Evolutionary conservation across 2,113 vertebrate genomes (phyloP), one percentile per base, ranked within the genome.

Genomic region (Synodontis membranacea): DNA sequence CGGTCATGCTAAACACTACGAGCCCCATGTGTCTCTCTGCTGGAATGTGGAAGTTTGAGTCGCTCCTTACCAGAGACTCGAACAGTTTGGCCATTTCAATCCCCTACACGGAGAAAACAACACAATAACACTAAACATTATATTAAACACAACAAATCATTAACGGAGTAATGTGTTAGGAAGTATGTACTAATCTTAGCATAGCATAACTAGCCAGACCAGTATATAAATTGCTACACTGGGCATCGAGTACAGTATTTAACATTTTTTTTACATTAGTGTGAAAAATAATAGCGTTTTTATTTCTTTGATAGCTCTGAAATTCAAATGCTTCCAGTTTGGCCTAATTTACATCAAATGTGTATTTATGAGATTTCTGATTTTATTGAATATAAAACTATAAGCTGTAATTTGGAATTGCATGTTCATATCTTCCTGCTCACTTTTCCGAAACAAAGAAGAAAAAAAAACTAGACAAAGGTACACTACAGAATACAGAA

Each of bases 1-100:
- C 98, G 94, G 97, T 97, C 78, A 99, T 92, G 83, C 97, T 96
- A 92, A 99, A 99, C 74, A 98, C 97, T 83, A 99, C 97, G 88
- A 99, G 92, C 46, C 97, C 98, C 4, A 99, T 96, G 91, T 99
- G 95, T 80, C 97, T 96, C 91, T 97, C 93, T 34, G 96, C 97
- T 86, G 97, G 97, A 92, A 99, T 93, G 93, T 98, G 97, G 94
- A 99, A 99, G 88, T 96, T 93, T 75, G 96, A 93, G 75, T 99
- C 96, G 19, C 92, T 96, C 92, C 81, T 95, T 80, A 99, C 96
- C 89, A 97, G 91, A 31, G 96, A 96, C 92, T 99, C 98, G 90
- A 99, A 96, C 83, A 97, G 96, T 91, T 97, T 97, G 39, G 98
- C 97, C 96, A 97, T 97, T 91, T 98, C 96, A 8, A 96, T 95